phyloP scores from a whole-genome alignment of 2,113 vertebrate genomes.

The Stegostoma tigrinum region DNA sequence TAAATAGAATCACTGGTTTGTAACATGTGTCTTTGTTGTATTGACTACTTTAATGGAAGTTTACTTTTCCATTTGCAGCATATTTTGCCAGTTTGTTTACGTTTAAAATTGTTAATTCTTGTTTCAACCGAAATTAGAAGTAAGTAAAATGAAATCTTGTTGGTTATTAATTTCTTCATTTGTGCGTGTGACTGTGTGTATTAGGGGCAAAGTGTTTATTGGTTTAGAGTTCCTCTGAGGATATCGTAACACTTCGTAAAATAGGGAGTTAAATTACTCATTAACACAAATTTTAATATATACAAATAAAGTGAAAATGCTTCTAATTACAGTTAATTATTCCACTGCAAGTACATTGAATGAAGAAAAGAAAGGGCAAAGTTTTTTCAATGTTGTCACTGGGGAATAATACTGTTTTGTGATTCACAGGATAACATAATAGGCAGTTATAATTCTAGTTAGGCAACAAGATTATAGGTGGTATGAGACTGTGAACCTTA shows the following conservation, averaged over 20 bases:
- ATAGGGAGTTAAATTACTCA: not conserved
- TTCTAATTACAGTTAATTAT: not conserved
- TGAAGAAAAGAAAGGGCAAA: not conserved
- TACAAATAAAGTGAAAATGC: conserved; percentile 1
- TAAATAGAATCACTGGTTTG: too few relatives aligned
- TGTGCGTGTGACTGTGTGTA: not conserved
- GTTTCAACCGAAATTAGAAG: not conserved
- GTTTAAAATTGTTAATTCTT: not conserved
- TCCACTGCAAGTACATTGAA: not conserved
- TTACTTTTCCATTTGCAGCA: not conserved
- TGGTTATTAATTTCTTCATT: not conserved
- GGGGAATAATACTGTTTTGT: not conserved
- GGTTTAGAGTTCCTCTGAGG: not conserved
- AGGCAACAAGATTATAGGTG: not conserved
- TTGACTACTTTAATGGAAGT: not conserved
- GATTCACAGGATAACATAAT: not conserved
- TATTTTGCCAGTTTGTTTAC: not conserved
- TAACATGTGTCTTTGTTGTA: not conserved
- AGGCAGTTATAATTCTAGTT: not conserved
- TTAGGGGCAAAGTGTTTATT: not conserved
- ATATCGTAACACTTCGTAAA: not conserved
- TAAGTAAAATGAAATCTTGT: not conserved
- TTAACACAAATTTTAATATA: not conserved
- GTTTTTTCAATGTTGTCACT: not conserved
- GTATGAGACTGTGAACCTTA: not conserved